Evolutionary conservation across 2,888 invertebrate genomes (phyloP), one percentile per base, ranked within the genome.

Genomic region (Nudaria mundana): DNA sequence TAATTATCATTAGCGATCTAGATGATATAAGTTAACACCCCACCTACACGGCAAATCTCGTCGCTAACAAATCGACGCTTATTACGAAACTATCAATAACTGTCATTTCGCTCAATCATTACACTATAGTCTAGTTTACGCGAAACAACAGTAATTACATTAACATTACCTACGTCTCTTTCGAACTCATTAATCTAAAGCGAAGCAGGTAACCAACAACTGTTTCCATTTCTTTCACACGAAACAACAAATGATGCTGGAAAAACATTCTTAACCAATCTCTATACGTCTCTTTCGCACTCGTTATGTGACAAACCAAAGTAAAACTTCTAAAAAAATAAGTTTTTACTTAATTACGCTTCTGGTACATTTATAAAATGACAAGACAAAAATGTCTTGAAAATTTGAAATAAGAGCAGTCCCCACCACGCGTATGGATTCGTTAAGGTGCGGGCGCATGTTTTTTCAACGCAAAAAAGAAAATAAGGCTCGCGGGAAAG

Each of bases 51-150:
- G 14, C 52, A 66, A 68, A 73, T 76, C 69, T 70, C 71, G 61
- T 63, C 50, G 60, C 63, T 48, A 69, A 62, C 75, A 76, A 80
- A 76, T 76, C 71, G 66, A 52, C 71, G 62, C 75, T 72, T 76
- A 78, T 76, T 79, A 80, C 73, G 67, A 77, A 76, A 76, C 73
- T 84, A 85, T 86, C 82, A 84, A 86, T 85, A 82, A 79, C 82
- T 85, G 84, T 85, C 85, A 83, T 79, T 83, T 76, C 71, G 53
- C 60, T 74, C 76, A 78, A 84, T 83, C 81, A 80, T 81, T 74
- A 79, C 81, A 80, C 74, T 71, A 76, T 76, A 76, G 80, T 86
- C 85, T 81, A 86, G 81, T 82, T 87, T 84, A 76, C 82, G 74
- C 84, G 66, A 72, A 73, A 69, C 71, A 64, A 63, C 68, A 69